Conservation (phyloP, 2,113 vertebrate genomes). For the Accipiter virgatus region DNA sequence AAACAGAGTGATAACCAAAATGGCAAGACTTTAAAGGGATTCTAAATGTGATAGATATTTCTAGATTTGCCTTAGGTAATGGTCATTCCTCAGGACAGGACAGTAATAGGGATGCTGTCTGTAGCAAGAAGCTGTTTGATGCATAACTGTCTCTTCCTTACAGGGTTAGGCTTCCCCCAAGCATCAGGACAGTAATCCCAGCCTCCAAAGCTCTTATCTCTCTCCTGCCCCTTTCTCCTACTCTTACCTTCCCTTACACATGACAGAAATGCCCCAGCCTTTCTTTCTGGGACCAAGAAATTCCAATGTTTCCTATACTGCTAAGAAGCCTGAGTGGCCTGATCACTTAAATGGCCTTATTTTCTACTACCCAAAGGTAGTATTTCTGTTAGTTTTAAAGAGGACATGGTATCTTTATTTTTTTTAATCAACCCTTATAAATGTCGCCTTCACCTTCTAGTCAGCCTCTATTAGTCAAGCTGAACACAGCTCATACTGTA, state of each 20-base stretch:
- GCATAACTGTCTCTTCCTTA: background rate
- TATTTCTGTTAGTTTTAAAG: background rate
- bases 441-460: background rate
- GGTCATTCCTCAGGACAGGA: background rate
- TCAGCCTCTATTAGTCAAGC: background rate
- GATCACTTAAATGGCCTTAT: background rate
- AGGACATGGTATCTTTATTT: background rate
- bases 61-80: background rate
- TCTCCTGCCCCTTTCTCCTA: background rate
- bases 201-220: background rate
- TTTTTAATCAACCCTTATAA: background rate
- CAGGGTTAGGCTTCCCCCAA: background rate
- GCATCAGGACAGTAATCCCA: background rate
- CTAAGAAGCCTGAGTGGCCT: background rate
- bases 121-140: background rate
- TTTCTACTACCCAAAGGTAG: background rate
- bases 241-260: background rate
- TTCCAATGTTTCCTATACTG: background rate
- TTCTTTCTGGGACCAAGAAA: background rate
- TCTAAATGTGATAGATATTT: background rate
- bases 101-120: background rate
- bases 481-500: background rate
- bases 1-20: background rate
- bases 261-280: accelerated
- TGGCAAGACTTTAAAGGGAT: background rate